Percentiles rank a stretch among this genome's conserved stretches.
Conservation (phyloP, 2,113 vertebrate genomes). For the Leucopsar rothschildi region DNA sequence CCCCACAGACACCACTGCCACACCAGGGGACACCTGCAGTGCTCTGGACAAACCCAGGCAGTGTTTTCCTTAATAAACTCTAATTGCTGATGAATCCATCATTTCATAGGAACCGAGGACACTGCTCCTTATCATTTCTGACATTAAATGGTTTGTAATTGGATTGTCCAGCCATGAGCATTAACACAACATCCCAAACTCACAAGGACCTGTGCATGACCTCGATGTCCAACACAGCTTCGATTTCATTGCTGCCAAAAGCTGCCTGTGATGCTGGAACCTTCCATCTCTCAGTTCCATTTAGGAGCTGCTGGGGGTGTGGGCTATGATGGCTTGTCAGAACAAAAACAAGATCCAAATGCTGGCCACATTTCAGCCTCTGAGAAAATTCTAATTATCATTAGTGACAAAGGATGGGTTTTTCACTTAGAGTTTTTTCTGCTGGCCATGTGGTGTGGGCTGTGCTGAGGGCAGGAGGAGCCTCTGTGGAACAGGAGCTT, state of each 20-base stretch:
- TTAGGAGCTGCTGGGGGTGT: background rate
- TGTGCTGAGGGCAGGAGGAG: background rate
- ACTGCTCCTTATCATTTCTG: background rate
- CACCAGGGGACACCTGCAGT: background rate
- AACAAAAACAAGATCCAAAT: background rate
- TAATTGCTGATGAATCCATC: background rate
- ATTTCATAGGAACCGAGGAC: background rate
- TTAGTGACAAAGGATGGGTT: background rate
- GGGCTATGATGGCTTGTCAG: background rate
- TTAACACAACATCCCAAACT: background rate
- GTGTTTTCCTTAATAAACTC: background rate
- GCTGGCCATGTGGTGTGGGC: accelerated
- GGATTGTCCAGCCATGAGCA: background rate
- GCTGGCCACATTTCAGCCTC: background rate
- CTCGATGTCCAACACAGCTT: background rate
- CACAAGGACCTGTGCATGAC: background rate
- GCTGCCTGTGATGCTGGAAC: background rate
- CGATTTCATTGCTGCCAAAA: background rate
- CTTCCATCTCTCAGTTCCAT: background rate
- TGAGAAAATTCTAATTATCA: background rate
- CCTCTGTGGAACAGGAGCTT: accelerated
- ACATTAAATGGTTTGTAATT: background rate
- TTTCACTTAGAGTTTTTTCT: background rate
- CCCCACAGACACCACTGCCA: background rate
- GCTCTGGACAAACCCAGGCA: background rate